These are phyloP conservation scores for Scrobipalpa atriplicella DNA, from an alignment of 2,888 invertebrate genomes.

Conservation along the genomic window DNA sequence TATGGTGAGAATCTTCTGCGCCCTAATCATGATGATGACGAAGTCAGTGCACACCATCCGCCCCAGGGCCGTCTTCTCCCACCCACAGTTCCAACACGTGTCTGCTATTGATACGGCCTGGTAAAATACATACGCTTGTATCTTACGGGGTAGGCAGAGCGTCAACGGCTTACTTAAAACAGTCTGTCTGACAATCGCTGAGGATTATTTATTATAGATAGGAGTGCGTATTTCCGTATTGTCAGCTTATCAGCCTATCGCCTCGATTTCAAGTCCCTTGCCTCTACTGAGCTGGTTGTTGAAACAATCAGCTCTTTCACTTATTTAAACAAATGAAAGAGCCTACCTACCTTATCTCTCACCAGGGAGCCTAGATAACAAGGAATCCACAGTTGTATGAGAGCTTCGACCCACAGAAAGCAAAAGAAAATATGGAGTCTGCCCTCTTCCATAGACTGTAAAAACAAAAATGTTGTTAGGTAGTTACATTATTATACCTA, in stretches of 20 bases:
- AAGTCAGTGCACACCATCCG: constrained; percentile 53
- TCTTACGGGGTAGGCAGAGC: neutral
- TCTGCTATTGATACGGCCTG: constrained; percentile 64
- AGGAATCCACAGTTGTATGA: constrained; percentile 64
- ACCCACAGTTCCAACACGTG: constrained; percentile 60
- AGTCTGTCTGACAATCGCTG: too few relatives aligned
- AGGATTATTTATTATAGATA: too few relatives aligned
- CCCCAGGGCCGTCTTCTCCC: constrained; percentile 57
- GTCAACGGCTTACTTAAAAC: neutral
- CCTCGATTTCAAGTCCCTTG: too few relatives aligned
- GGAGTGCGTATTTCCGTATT: too few relatives aligned
- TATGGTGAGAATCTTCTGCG: constrained; percentile 62
- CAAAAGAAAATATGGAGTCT: constrained; percentile 54
- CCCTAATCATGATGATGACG: constrained; percentile 52
- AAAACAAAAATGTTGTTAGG: neutral
- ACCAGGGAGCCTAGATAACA: constrained; percentile 65
- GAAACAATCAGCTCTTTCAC: too few relatives aligned
- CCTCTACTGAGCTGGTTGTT: too few relatives aligned
- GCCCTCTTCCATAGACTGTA: constrained; percentile 49
- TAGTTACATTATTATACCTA: too few relatives aligned
- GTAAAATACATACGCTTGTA: constrained; percentile 19
- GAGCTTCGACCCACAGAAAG: constrained; percentile 43
- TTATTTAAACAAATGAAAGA: too few relatives aligned
- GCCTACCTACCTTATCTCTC: constrained; percentile 55
- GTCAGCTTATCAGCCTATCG: neutral